These are phyloP conservation scores for Threskiornis aethiopicus DNA, from an alignment of 2,797 vertebrate species.

Conservation along the genomic window DNA sequence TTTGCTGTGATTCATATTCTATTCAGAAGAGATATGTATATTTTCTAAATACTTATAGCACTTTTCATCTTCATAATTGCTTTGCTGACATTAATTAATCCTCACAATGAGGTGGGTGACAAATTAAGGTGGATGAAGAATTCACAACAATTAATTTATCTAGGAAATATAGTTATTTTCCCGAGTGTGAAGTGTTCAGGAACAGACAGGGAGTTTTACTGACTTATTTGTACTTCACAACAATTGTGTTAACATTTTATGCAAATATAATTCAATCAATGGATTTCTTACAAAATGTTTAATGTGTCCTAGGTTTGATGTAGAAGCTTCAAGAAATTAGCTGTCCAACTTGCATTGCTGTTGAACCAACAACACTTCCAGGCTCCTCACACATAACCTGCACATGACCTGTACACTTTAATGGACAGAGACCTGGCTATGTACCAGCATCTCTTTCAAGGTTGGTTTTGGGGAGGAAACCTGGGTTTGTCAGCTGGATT, in stretches of 20 bases:
- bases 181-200: not conserved
- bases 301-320: not conserved
- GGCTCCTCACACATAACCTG: not conserved
- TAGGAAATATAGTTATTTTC: not conserved
- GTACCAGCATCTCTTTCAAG: not conserved
- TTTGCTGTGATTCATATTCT: not conserved
- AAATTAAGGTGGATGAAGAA: slow-evolving; percentile 7
- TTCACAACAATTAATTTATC: not conserved
- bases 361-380: not conserved
- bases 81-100: slow-evolving; percentile 19
- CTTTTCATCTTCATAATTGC: slow-evolving; percentile 25
- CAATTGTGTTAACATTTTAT: not conserved
- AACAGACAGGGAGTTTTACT: not conserved
- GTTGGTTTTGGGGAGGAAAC: not conserved
- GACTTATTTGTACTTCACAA: not conserved
- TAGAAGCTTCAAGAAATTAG: not conserved
- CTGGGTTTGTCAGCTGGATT: not conserved
- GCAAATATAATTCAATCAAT: not conserved
- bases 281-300: not conserved
- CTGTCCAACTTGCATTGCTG: not conserved
- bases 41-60: not conserved
- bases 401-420: not conserved
- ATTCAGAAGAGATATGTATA: not conserved
- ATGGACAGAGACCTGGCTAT: not conserved
- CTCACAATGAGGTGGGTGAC: not conserved